Percentiles rank a stretch among this genome's conserved stretches.
These are phyloP conservation scores for Maccullochella peelii DNA, from an alignment of 2,113 vertebrate species.

Conservation along the genomic window DNA sequence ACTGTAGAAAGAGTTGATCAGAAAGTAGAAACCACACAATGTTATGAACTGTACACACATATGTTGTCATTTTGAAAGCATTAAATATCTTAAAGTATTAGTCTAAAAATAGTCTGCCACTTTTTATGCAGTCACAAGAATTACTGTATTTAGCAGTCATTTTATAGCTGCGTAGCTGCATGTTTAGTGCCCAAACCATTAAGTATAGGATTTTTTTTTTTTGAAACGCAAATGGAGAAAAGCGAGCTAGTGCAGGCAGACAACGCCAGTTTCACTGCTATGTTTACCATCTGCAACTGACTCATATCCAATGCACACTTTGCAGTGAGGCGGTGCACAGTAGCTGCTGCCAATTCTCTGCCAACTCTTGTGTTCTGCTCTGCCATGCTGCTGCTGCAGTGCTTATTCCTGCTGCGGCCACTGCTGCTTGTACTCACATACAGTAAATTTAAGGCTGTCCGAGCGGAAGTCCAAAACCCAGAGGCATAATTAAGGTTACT, in stretches of 20 bases:
- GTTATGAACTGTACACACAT: neutral
- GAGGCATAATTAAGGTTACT: neutral
- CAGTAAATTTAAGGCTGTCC: neutral
- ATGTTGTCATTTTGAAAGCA: neutral
- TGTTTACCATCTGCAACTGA: neutral
- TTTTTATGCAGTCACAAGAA: neutral
- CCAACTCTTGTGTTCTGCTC: neutral
- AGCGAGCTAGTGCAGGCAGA: neutral
- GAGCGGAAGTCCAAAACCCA: neutral
- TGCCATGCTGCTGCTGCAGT: neutral
- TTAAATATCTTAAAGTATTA: neutral
- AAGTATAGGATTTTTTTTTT: neutral
- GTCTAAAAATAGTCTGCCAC: neutral
- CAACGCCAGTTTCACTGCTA: neutral
- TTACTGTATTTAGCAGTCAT: neutral
- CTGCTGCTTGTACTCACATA: neutral
- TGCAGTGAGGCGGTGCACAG: neutral
- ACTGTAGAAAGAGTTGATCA: neutral
- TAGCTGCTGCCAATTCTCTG: neutral
- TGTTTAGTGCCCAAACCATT: neutral
- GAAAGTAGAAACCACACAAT: slow-evolving; percentile 25
- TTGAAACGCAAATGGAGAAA: neutral
- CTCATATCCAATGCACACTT: neutral
- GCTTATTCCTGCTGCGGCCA: neutral
- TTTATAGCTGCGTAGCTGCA: neutral